phyloP scores from a whole-genome alignment of 2,113 vertebrate species.

The Otolemur garnettii region DNA sequence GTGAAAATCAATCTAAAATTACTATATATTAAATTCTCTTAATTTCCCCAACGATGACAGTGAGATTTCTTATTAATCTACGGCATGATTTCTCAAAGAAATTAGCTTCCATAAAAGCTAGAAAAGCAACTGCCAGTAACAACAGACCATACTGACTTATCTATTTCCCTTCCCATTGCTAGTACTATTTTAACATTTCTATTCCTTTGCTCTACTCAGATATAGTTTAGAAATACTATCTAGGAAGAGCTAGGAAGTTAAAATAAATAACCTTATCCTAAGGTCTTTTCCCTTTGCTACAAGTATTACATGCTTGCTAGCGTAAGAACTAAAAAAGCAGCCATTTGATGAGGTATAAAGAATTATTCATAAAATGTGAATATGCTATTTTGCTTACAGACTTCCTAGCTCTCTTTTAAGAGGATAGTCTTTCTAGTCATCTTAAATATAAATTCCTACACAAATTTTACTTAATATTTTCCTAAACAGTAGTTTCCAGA shows the following conservation, averaged over 20 bases:
- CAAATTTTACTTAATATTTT: background rate
- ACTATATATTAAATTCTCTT: slow-evolving; percentile 9
- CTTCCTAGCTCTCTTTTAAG: slow-evolving; percentile 21
- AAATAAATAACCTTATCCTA: background rate
- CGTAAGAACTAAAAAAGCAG: slow-evolving; percentile 21
- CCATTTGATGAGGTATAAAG: background rate
- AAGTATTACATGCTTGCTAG: background rate
- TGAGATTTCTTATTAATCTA: background rate
- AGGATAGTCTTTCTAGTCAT: background rate
- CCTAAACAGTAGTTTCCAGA: background rate
- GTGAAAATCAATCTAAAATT: background rate
- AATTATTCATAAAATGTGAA: background rate
- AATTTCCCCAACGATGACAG: background rate
- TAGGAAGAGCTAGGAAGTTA: background rate
- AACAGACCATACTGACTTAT: background rate
- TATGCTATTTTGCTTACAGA: background rate
- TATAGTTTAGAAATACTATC: slow-evolving; percentile 6
- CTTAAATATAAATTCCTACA: slow-evolving; percentile 23
- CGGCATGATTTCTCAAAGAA: background rate
- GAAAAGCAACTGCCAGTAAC: background rate
- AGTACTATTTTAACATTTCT: background rate
- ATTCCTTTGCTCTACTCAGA: background rate
- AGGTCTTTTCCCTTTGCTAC: slow-evolving; percentile 26
- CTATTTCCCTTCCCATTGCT: background rate
- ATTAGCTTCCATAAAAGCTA: background rate